A percentile compares a stretch with the other conserved stretches of the same genome.
Evolutionary conservation across 2,113 vertebrate species (phyloP).

Genomic region (Falco punctatus): DNA sequence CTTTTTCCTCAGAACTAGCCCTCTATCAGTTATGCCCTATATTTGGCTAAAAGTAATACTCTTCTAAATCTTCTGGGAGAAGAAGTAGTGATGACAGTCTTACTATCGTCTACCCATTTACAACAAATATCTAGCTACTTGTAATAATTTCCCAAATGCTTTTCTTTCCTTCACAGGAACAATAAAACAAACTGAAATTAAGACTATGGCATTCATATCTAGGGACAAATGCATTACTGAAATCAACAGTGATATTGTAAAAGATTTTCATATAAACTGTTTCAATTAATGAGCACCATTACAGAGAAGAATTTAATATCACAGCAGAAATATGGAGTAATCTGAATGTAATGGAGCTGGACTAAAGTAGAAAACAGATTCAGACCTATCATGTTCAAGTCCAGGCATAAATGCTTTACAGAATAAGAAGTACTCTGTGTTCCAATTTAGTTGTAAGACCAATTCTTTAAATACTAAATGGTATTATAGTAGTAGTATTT

Average conservation of each 20-base stretch:
- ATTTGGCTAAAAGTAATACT: neutral
- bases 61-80: neutral
- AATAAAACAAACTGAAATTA: neutral
- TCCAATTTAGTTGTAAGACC: neutral
- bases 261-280: neutral
- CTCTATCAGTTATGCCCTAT: neutral
- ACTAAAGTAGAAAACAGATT: conserved; percentile 1
- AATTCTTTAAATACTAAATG: neutral
- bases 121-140: neutral
- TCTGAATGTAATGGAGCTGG: neutral
- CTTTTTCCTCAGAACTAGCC: neutral
- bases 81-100: neutral
- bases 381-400: neutral
- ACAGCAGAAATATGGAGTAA: conserved; percentile 24
- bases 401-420: neutral
- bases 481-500: neutral
- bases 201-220: neutral
- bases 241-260: neutral
- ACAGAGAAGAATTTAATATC: conserved; percentile 1
- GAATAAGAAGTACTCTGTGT: neutral
- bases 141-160: neutral
- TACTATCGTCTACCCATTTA: neutral
- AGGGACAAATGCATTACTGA: neutral
- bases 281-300: conserved; percentile 33
- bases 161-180: neutral